These are phyloP conservation scores for Proterorhinus semilunaris DNA, from an alignment of 2,113 vertebrate genomes.

Conservation along the genomic window DNA sequence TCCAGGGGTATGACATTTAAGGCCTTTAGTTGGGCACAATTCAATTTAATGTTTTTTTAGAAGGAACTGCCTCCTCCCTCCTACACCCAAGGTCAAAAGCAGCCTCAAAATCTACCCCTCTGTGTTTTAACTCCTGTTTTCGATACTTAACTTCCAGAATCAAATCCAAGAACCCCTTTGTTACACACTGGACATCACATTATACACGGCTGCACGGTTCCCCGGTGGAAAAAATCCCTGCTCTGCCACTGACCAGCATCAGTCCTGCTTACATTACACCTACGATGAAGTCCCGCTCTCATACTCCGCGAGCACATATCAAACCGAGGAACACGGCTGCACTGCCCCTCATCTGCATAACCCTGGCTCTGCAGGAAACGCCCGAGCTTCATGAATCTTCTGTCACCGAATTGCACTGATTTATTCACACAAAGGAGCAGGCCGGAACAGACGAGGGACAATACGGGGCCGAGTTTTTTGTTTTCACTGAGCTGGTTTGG, in stretches of 20 bases:
- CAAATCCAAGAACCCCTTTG: no score
- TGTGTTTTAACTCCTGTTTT: no score
- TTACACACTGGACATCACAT: no score
- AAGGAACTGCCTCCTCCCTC: no score
- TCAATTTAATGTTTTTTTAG: no score
- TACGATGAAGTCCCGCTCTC: constrained; percentile 50
- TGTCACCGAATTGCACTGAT: constrained; percentile 88
- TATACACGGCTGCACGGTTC: no score
- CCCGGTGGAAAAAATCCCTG: not conserved
- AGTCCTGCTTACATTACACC: constrained; percentile 39
- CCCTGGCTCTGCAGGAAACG: constrained; percentile 75
- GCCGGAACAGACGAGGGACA: constrained; percentile 52
- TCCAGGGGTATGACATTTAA: no score
- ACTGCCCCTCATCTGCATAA: constrained; percentile 77
- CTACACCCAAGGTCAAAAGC: no score
- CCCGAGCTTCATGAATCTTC: constrained; percentile 81
- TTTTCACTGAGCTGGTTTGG: no score
- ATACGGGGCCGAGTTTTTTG: not conserved
- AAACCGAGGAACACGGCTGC: constrained; percentile 52
- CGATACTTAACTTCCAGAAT: no score
- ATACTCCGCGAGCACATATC: constrained; percentile 29
- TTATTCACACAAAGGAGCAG: constrained; percentile 85
- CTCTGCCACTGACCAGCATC: constrained; percentile 25
- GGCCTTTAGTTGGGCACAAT: no score
- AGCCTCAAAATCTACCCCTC: no score